These are phyloP conservation scores for Paedocypris micromegethes DNA, from an alignment of 2,797 vertebrate species.

Conservation along the genomic window DNA sequence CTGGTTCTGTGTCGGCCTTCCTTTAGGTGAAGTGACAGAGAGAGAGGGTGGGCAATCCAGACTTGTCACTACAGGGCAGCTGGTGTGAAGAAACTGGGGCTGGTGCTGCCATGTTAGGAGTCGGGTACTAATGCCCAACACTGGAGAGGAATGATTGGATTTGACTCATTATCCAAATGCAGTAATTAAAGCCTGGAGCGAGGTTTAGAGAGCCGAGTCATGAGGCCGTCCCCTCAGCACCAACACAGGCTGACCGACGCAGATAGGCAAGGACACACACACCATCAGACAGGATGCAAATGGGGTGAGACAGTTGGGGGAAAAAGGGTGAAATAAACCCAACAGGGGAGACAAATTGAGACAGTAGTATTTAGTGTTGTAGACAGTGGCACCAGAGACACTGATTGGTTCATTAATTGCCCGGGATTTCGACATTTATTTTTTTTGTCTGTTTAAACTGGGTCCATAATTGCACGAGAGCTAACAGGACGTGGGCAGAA, in stretches of 20 bases:
- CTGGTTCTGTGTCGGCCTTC: background rate
- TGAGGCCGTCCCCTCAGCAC: constrained; percentile 55
- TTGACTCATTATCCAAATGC: constrained; percentile 72
- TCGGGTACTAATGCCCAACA: constrained; percentile 69
- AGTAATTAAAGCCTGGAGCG: constrained; percentile 73
- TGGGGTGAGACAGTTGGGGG: constrained; percentile 17
- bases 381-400: constrained; percentile 14
- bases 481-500: background rate
- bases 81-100: constrained; percentile 55
- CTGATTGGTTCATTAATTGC: constrained; percentile 44
- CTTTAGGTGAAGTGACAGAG: constrained; percentile 13
- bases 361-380: constrained; percentile 19
- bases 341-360: constrained; percentile 2
- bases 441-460: constrained; percentile 6
- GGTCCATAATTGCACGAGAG: constrained; percentile 20
- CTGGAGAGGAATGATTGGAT: constrained; percentile 71
- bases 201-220: constrained; percentile 46
- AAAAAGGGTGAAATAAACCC: constrained; percentile 14
- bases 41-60: background rate
- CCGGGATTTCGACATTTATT: constrained; percentile 17
- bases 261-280: constrained; percentile 13
- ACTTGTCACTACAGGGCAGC: constrained; percentile 61
- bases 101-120: constrained; percentile 62
- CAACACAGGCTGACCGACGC: constrained; percentile 6
- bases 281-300: constrained; percentile 21